These are phyloP conservation scores for Apantesis nais DNA, from an alignment of 2,888 invertebrate species.

Conservation along the genomic window DNA sequence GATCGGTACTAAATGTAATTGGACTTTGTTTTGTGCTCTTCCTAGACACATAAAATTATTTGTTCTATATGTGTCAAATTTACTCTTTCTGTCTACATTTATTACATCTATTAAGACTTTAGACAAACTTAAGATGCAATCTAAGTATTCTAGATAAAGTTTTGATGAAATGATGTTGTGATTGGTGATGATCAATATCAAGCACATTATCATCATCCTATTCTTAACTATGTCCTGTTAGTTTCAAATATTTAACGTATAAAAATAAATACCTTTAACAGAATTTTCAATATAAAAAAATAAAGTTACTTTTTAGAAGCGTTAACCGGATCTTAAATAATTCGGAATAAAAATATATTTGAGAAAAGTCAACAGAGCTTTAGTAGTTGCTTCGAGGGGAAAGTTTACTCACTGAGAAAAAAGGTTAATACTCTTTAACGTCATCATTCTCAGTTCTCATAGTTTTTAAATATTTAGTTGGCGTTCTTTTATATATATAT, in stretches of 20 bases:
- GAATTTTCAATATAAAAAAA: background rate
- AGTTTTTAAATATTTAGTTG: constrained; percentile 24
- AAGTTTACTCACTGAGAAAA: constrained; percentile 41
- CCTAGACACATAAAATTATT: background rate
- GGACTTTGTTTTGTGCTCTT: constrained; percentile 12
- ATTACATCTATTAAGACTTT: background rate
- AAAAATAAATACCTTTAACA: background rate
- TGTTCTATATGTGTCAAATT: background rate
- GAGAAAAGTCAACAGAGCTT: constrained; percentile 42
- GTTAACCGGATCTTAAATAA: constrained; percentile 8
- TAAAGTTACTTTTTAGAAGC: constrained; percentile 4
- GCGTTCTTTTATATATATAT: constrained; percentile 12
- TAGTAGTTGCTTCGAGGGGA: constrained; percentile 35
- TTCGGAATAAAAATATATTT: constrained; percentile 22
- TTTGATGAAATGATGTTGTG: background rate
- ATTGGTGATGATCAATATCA: no score
- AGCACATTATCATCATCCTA: background rate
- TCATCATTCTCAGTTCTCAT: constrained; percentile 32
- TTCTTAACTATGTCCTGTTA: background rate
- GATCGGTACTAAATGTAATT: constrained; percentile 4
- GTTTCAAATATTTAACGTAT: background rate
- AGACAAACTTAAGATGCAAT: background rate
- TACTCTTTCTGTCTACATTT: background rate
- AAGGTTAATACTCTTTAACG: constrained; percentile 42
- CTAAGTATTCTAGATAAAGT: background rate